Conservation (phyloP, 37 sponge, comb jelly and placozoan species). For the Oscarella lobularis region DNA sequence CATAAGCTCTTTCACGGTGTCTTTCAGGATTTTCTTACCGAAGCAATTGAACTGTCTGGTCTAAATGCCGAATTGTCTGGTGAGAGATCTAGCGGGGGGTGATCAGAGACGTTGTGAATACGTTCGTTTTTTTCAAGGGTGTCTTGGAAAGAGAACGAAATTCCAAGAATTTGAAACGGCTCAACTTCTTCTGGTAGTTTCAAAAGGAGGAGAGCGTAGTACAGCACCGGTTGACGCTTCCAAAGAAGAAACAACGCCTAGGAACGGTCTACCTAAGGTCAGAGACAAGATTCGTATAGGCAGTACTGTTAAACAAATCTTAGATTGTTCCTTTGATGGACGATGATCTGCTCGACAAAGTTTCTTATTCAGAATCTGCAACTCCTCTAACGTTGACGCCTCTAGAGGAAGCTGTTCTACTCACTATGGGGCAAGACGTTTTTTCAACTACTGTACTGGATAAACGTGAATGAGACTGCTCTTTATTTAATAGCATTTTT, state of each 20-base stretch:
- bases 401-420: constrained; percentile 58
- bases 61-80: too few relatives aligned
- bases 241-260: too few relatives aligned
- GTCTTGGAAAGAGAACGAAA: constrained; percentile 72
- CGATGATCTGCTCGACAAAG: constrained; percentile 48
- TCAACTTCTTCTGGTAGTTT: constrained; percentile 55
- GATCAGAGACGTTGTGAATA: background rate
- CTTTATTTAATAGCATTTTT: too few relatives aligned
- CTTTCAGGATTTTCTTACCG: background rate
- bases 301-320: background rate
- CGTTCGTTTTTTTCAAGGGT: constrained; percentile 24
- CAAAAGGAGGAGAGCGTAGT: background rate
- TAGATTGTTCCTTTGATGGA: constrained; percentile 16
- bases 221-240: background rate
- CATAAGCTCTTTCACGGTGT: background rate
- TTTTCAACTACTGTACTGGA: background rate
- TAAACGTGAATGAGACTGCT: too few relatives aligned
- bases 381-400: background rate
- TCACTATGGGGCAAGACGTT: constrained; percentile 40
- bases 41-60: too few relatives aligned
- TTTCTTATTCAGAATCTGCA: constrained; percentile 16
- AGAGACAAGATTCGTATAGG: too few relatives aligned
- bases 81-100: too few relatives aligned
- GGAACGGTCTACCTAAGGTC: too few relatives aligned
- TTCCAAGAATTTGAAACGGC: constrained; percentile 61